Percentiles rank a stretch among this genome's conserved stretches.
These are phyloP conservation scores for Xerus inauris DNA, from an alignment of 2,113 vertebrate species.

Conservation along the genomic window DNA sequence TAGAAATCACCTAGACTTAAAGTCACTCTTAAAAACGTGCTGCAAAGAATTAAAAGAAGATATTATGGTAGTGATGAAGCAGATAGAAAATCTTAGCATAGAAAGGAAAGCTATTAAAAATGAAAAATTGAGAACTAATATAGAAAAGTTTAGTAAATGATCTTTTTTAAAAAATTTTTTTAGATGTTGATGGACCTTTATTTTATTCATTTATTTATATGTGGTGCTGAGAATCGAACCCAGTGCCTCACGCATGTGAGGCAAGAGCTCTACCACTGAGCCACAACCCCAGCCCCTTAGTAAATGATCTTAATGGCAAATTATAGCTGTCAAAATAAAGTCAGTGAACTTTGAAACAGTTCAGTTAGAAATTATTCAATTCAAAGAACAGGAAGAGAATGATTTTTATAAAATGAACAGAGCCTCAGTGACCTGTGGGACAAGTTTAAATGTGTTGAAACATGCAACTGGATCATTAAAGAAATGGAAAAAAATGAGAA, in stretches of 20 bases:
- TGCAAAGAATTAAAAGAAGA: background rate
- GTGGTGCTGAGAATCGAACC: no score
- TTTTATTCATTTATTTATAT: no score
- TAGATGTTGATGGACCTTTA: no score
- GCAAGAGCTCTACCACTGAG: no score
- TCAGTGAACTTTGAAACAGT: background rate
- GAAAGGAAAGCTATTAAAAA: conserved; percentile 3
- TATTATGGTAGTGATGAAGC: background rate
- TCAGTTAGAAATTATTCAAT: background rate
- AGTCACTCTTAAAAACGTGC: background rate
- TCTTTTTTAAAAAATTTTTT: no score
- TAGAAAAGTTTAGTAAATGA: background rate
- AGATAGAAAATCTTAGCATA: background rate
- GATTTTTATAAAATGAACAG: background rate
- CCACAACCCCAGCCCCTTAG: no score
- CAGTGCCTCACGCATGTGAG: no score
- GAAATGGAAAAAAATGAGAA: background rate
- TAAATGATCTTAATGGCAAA: background rate
- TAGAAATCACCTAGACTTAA: background rate
- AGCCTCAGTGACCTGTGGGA: background rate
- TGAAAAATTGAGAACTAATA: conserved; percentile 24
- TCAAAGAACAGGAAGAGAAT: background rate
- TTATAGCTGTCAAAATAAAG: background rate
- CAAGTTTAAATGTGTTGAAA: background rate
- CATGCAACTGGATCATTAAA: background rate